Evolutionary conservation across 2,113 vertebrate species (phyloP).

Genomic region (Cavia porcellus): DNA sequence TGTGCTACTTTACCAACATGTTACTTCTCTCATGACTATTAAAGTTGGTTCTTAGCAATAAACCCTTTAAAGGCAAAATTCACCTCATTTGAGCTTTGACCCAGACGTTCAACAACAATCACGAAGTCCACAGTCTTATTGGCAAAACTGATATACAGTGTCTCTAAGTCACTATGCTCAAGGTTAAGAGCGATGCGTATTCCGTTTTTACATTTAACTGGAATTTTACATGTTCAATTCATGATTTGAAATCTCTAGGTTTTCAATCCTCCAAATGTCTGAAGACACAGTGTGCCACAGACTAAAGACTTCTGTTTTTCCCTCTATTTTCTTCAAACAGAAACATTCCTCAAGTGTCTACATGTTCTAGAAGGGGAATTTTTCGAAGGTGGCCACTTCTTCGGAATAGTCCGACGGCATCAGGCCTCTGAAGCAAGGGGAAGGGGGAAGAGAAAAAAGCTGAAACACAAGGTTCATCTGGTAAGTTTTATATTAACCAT

Average conservation of each 20-base stretch:
- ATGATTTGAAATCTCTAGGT: slow-evolving; percentile 93
- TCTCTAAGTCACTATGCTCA: slow-evolving; percentile 95
- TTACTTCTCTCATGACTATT: slow-evolving; percentile 83
- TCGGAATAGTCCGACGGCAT: slow-evolving; percentile 98
- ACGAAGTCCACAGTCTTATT: slow-evolving; percentile 94
- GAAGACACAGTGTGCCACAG: slow-evolving; percentile 93
- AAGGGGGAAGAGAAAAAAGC: slow-evolving; percentile 93
- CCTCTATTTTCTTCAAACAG: slow-evolving; percentile 95
- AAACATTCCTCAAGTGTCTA: slow-evolving; percentile 92
- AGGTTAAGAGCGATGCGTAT: slow-evolving; percentile 93
- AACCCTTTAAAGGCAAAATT: slow-evolving; percentile 91
- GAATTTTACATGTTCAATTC: slow-evolving; percentile 98
- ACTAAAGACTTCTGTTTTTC: slow-evolving; percentile 95
- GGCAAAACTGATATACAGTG: slow-evolving; percentile 93
- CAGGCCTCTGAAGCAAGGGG: slow-evolving; percentile 97
- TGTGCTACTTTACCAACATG: slow-evolving; percentile 85
- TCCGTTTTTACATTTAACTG: slow-evolving; percentile 94
- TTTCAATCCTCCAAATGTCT: slow-evolving; percentile 94
- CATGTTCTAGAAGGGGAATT: slow-evolving; percentile 93
- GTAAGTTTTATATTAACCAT: slow-evolving; percentile 97
- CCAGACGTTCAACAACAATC: slow-evolving; percentile 93
- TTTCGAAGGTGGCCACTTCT: slow-evolving; percentile 95
- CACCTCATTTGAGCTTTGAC: slow-evolving; percentile 94
- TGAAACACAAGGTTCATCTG: slow-evolving; percentile 99
- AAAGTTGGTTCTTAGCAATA: slow-evolving; percentile 88